A percentile compares a stretch with the other conserved stretches of the same genome.
These are phyloP conservation scores for Muschampia plurimacula DNA, from an alignment of 2,888 invertebrate genomes.

Conservation along the genomic window DNA sequence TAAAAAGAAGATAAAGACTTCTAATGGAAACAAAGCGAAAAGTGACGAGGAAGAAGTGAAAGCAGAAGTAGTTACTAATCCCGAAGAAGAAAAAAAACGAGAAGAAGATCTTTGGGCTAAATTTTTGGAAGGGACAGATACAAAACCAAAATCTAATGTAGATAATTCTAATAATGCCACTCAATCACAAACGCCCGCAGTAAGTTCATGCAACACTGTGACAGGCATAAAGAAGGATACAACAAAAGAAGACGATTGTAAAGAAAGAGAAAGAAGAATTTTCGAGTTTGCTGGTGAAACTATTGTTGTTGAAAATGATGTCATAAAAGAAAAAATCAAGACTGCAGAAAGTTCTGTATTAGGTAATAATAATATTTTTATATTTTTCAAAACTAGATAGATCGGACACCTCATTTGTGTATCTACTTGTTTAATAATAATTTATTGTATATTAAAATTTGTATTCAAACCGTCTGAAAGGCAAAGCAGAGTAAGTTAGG, in stretches of 20 bases:
- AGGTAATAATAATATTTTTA: conserved; percentile 53
- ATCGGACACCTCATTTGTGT: too few relatives aligned
- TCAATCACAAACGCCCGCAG: conserved; percentile 37
- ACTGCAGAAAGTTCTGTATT: conserved; percentile 58
- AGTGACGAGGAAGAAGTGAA: conserved; percentile 57
- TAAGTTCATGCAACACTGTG: conserved; percentile 1
- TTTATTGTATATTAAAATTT: too few relatives aligned
- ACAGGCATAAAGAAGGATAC: conserved; percentile 40
- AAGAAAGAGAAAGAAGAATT: conserved; percentile 87
- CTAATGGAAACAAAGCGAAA: conserved; percentile 49
- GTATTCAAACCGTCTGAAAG: too few relatives aligned
- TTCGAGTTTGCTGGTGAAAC: conserved; percentile 96
- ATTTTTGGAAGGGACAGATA: conserved; percentile 90
- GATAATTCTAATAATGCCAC: conserved; percentile 50
- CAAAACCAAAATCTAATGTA: conserved; percentile 61
- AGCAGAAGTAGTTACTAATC: conserved; percentile 64
- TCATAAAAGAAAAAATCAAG: conserved; percentile 74
- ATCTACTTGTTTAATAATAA: too few relatives aligned
- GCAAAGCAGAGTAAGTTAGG: too few relatives aligned
- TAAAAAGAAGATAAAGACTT: conserved; percentile 63
- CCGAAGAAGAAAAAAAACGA: conserved; percentile 89
- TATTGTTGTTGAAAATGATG: conserved; percentile 83
- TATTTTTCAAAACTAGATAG: background rate
- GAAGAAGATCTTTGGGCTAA: conserved; percentile 93
- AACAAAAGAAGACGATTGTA: conserved; percentile 67